Evolutionary conservation across 53 echinoderm and acorn worm genomes (phyloP), one percentile per base, ranked within the genome.

Genomic region (Holothuria scabra): DNA sequence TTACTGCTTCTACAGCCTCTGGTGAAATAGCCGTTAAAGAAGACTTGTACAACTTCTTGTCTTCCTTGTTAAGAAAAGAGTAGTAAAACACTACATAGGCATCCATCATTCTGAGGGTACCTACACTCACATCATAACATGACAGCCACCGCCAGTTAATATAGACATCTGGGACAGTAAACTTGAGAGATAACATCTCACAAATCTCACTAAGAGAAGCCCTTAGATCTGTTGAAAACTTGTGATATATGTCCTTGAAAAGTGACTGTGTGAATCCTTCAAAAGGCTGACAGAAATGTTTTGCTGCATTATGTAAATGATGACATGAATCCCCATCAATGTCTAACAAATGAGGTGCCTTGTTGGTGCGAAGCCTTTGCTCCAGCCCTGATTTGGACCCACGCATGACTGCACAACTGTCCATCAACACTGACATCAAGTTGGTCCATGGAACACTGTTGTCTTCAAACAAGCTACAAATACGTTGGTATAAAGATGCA

Each of bases 321-420:
- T 85, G 65, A 37, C 85, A 85, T 23, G 66, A 20, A 33, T 86
- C 87, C 41, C 87, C 87, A 81, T 86, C 81, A 66, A 86, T 86
- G 65, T 86, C 78, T 3, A 79, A 37, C 13, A 86, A 14, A 23
- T 79, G 60, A n/a, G n/a, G n/a, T n/a, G n/a, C n/a, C n/a, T n/a
- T n/a, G n/a, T n/a, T n/a, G n/a, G n/a, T n/a, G n/a, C n/a, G n/a
- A n/a, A n/a, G n/a, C n/a, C n/a, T n/a, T n/a, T n/a, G n/a, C n/a
- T n/a, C n/a, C n/a, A n/a, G n/a, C n/a, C n/a, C n/a, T n/a, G n/a
- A n/a, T n/a, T n/a, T n/a, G n/a, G n/a, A n/a, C n/a, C n/a, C n/a
- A 16, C n/a, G n/a, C 89, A 89, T 89, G 6, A 79, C 60, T 22
- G 30, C 56, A 44, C 68, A 78, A 2, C 44, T 44, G 62, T 86